Conservation (phyloP, 2,797 vertebrate species). For the Vultur gryphus region DNA sequence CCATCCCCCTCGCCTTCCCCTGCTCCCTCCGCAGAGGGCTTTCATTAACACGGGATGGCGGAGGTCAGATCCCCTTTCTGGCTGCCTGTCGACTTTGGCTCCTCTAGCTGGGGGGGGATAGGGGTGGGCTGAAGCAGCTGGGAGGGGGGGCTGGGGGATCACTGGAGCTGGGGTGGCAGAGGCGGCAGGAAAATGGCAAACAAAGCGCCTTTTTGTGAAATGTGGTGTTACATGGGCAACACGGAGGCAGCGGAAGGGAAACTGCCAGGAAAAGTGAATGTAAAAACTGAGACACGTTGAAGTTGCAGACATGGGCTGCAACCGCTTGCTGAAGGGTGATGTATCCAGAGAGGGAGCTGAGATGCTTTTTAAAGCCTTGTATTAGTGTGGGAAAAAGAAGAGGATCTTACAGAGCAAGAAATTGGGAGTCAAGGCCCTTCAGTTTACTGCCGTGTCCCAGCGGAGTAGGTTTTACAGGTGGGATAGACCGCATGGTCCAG, state of each 20-base stretch:
- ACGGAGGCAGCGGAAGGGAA: neutral
- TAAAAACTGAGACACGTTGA: neutral
- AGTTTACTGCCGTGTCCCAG: neutral
- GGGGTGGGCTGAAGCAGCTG: neutral
- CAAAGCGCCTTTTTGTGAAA: neutral
- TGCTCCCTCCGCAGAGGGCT: neutral
- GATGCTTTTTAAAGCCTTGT: neutral
- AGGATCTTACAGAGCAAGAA: neutral
- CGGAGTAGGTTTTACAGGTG: neutral
- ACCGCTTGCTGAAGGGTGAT: neutral
- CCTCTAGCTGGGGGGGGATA: neutral
- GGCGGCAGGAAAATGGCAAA: neutral
- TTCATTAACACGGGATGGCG: neutral
- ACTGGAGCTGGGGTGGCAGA: neutral
- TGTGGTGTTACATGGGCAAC: neutral
- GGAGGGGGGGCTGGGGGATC: neutral
- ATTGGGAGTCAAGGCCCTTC: neutral
- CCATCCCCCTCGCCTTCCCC: conserved; percentile 60
- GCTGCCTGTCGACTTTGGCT: neutral
- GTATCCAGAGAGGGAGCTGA: neutral
- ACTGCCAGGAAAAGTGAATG: neutral
- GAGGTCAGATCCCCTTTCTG: neutral
- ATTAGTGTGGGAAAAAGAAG: neutral
- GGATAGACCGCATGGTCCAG: too few relatives aligned
- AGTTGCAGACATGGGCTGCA: neutral